Evolutionary conservation across 2,797 vertebrate genomes (phyloP), one percentile per base, ranked within the genome.

Genomic region (Peromyscus attwateri): DNA sequence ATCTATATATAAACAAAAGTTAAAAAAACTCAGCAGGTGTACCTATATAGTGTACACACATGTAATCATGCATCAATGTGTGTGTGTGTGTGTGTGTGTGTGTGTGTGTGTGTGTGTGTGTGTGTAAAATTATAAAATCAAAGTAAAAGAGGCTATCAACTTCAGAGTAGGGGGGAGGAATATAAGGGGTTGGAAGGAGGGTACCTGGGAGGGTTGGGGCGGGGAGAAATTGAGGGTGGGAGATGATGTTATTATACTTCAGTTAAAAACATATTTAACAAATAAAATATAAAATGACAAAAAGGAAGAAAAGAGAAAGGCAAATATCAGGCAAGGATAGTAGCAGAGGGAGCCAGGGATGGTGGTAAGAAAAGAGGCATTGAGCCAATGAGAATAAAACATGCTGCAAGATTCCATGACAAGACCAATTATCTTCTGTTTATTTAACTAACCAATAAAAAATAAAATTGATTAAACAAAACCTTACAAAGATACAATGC

Each of bases 121-220:
- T 82, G n/a, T 40, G 3, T 82, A 62, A 83, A 64, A 84, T 12
- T 40, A 40, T 82, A 83, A 83, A 83, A 62, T 83, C 37, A 62
- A 62, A 83, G 7, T 40, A 62, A 62, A 82, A 29, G 25, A 62
- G 13, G 40, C 17, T 46, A 34, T 23, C 10, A 46, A 46, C 40
- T 66, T 84, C 27, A 46, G 9, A 46, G 10, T 49, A 40, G 37
- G 40, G 17, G 17, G 23, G 4, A 84, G 17, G 29, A 46, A 66
- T 46, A 66, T 6, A 9, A 34, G 17, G 11, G 2, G 17, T 13
- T 66, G 40, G 5, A 12, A 66, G 16, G 37, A 19, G 29, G 29
- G 10, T 34, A 66, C 40, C 10, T 21, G 4, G 1, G 5, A 66
- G 4, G 29, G 9, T 8, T 19, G 23, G 4, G 14, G 23, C 0